Conservation (phyloP, 23 tunicate species). For the Aplidium turbinatum region DNA sequence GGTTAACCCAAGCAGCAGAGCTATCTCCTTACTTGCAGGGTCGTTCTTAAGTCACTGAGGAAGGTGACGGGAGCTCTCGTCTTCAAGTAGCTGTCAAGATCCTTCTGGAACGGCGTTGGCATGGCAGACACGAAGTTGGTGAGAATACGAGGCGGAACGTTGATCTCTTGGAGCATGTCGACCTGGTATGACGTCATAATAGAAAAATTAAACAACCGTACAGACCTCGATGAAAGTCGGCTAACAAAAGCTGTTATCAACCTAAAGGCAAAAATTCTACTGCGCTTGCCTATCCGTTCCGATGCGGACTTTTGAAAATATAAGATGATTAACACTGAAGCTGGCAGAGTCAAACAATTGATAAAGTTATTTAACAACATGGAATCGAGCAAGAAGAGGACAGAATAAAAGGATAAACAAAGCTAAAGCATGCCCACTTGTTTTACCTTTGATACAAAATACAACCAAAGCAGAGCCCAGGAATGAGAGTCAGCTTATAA, state of each 20-base stretch:
- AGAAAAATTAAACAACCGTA: no score
- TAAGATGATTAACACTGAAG: no score
- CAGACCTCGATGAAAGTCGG: no score
- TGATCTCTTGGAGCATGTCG: constrained; percentile 91
- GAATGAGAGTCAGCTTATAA: no score
- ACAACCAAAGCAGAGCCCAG: neutral
- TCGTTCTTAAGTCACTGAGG: constrained; percentile 67
- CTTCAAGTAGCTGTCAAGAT: constrained; percentile 88
- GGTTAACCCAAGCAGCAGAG: neutral
- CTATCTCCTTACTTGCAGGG: constrained; percentile 62
- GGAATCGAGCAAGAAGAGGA: no score
- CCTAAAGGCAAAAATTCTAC: no score
- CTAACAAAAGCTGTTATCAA: no score
- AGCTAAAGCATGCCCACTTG: neutral
- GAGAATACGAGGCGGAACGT: constrained; percentile 78
- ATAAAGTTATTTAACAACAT: no score
- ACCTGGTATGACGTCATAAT: no score
- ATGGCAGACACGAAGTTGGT: constrained; percentile 79
- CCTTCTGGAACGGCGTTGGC: constrained; percentile 72
- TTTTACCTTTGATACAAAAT: neutral
- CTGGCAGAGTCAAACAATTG: no score
- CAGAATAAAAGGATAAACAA: neutral
- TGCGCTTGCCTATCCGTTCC: no score
- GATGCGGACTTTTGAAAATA: no score
- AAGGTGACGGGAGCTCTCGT: constrained; percentile 86